Evolutionary conservation across 2,113 vertebrate genomes (phyloP).

Genomic region (Numida meleagris): DNA sequence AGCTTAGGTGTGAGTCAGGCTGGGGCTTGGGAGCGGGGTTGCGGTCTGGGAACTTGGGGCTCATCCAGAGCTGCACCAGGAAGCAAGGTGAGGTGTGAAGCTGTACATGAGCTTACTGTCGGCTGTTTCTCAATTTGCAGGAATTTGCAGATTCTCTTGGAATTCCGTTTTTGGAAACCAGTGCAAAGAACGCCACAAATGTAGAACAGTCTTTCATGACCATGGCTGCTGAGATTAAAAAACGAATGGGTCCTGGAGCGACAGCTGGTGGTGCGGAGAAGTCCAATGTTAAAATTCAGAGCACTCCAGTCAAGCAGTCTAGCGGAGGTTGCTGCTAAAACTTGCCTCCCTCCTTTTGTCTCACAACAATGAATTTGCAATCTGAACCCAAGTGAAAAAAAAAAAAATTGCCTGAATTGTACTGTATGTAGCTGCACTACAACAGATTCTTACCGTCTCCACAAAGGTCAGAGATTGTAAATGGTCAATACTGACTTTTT

Average conservation of each 20-base stretch:
- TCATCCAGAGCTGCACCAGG: neutral
- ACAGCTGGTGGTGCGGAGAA: constrained; percentile 90
- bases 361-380: constrained; percentile 88
- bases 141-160: constrained; percentile 95
- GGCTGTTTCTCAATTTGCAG: constrained; percentile 70
- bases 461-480: constrained; percentile 90
- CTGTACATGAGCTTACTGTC: neutral
- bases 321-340: constrained; percentile 95
- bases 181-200: constrained; percentile 97
- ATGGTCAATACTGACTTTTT: constrained; percentile 88
- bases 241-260: constrained; percentile 95
- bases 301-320: constrained; percentile 97
- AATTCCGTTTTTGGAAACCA: constrained; percentile 98
- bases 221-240: constrained; percentile 99
- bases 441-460: constrained; percentile 89
- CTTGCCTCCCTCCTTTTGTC: constrained; percentile 74
- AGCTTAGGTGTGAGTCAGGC: neutral
- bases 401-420: constrained; percentile 92
- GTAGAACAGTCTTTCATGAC: constrained; percentile 99
- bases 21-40: neutral
- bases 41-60: neutral
- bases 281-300: constrained; percentile 98
- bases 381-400: constrained; percentile 86
- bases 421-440: constrained; percentile 99
- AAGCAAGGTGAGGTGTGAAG: accelerated